Conservation (phyloP, 2,113 vertebrate species). For the Spizaetus ornatus region DNA sequence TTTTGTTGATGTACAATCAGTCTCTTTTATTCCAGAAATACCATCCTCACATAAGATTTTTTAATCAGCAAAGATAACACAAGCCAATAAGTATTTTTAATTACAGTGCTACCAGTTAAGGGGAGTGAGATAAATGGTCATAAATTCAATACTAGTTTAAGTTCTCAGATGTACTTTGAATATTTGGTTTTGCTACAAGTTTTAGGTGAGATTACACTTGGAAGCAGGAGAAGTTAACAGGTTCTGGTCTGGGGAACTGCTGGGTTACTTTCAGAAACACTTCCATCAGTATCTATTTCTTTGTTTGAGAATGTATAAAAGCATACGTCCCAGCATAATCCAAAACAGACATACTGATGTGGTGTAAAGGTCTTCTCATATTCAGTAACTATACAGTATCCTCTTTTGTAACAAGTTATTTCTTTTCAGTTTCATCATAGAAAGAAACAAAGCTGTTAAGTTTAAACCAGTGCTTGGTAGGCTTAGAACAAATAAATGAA, state of each 20-base stretch:
- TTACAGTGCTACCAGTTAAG: not conserved
- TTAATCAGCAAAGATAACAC: not conserved
- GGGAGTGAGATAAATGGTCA: not conserved
- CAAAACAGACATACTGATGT: not conserved
- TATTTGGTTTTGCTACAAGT: not conserved
- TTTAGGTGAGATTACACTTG: not conserved
- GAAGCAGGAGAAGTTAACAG: not conserved
- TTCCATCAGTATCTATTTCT: not conserved
- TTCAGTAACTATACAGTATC: not conserved
- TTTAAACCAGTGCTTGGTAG: not conserved
- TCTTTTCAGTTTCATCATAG: not conserved
- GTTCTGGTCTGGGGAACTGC: not conserved
- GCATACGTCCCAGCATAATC: not conserved
- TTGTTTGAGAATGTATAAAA: not conserved
- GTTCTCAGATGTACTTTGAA: not conserved
- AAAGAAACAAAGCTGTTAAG: not conserved
- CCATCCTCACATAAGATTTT: not conserved
- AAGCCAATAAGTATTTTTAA: not conserved
- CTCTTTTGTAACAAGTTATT: not conserved
- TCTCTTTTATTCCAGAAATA: not conserved
- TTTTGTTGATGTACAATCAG: not conserved
- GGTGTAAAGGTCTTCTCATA: not conserved
- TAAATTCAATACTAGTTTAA: not conserved
- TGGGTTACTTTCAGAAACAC: not conserved
- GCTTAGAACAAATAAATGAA: not conserved